A percentile compares a stretch with the other conserved stretches of the same genome.
phyloP scores from a whole-genome alignment of 92 coral and sea anemone species.

The Phenganax subtilis region DNA sequence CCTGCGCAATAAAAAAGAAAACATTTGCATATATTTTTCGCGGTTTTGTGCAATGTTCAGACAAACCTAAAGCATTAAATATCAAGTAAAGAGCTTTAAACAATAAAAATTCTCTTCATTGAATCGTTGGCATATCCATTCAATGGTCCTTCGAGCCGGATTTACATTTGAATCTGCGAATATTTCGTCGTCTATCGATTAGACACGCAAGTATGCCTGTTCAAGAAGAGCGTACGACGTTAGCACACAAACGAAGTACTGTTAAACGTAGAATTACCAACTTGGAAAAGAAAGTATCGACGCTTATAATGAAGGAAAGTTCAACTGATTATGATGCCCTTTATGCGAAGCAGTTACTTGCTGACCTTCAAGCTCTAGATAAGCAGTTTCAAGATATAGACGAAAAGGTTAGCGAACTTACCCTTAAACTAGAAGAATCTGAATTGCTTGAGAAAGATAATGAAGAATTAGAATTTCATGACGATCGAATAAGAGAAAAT shows the following conservation, averaged over 20 bases:
- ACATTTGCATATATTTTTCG: too few relatives aligned
- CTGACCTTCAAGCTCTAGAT: slow-evolving; percentile 21
- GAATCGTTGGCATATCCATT: too few relatives aligned
- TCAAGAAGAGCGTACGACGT: slow-evolving; percentile 7
- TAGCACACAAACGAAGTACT: slow-evolving; percentile 29
- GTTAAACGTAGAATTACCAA: slow-evolving; percentile 31
- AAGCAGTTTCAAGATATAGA: slow-evolving; percentile 32
- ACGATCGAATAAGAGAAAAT: slow-evolving; percentile 44
- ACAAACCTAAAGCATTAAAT: too few relatives aligned
- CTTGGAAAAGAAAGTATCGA: slow-evolving; percentile 34
- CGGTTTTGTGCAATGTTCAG: too few relatives aligned
- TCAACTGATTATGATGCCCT: slow-evolving; percentile 17
- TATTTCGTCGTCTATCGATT: too few relatives aligned
- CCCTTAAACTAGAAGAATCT: background rate
- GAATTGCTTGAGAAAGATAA: slow-evolving; percentile 29
- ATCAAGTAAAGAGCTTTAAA: too few relatives aligned
- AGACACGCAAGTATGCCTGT: background rate
- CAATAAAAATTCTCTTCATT: too few relatives aligned
- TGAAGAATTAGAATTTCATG: slow-evolving; percentile 40
- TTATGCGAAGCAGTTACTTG: slow-evolving; percentile 21
- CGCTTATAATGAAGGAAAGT: background rate
- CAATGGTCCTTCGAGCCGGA: too few relatives aligned
- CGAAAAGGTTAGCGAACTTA: slow-evolving; percentile 17
- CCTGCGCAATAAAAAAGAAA: too few relatives aligned
- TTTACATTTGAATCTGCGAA: too few relatives aligned